Percentiles rank a stretch among this genome's conserved stretches.
These are phyloP conservation scores for Junco hyemalis DNA, from an alignment of 2,113 vertebrate genomes.

Conservation along the genomic window DNA sequence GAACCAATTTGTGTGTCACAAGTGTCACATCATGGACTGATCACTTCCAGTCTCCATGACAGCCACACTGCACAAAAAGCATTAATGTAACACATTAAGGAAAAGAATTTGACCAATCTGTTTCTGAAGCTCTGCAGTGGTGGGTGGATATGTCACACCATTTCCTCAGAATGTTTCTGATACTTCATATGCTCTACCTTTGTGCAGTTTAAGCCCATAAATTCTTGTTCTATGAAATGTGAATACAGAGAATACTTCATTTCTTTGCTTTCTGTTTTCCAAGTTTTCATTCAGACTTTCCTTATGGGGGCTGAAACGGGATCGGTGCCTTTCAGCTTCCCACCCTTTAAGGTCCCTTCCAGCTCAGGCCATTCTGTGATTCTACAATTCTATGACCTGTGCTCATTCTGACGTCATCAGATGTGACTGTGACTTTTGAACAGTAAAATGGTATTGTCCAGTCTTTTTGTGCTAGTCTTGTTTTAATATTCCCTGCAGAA, in stretches of 20 bases:
- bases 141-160: background rate
- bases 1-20: background rate
- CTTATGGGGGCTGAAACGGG: background rate
- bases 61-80: background rate
- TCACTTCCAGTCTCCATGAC: background rate
- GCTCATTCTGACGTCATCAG: background rate
- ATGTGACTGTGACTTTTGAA: background rate
- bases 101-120: background rate
- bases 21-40: background rate
- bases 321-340: background rate
- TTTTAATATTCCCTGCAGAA: background rate
- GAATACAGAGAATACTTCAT: background rate
- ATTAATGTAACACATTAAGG: background rate
- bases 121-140: background rate
- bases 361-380: background rate
- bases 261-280: background rate
- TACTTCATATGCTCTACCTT: background rate
- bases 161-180: background rate
- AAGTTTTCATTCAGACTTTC: background rate
- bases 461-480: background rate
- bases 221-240: background rate
- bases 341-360: background rate
- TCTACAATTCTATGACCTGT: background rate
- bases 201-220: background rate
- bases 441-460: background rate